Base-by-base conservation (phyloP, 2,113 vertebrate genomes). In the Lampris megalopsis region DNA sequence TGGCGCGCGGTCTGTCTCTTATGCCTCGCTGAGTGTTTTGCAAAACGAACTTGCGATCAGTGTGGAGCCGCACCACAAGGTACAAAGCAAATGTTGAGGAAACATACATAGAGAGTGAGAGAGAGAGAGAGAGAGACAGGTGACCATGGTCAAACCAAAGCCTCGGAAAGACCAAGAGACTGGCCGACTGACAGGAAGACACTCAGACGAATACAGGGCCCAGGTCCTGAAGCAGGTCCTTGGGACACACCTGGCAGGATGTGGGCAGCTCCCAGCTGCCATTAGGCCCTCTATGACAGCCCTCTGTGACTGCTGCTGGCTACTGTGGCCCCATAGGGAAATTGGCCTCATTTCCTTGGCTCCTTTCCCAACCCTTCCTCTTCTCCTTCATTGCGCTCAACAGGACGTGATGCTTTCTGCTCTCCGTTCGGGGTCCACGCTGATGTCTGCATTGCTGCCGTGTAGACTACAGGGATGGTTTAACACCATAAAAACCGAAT, bases 261-360 rank as follows among this genome's bases (percentile, higher is more conserved):
- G 65, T 52, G 50, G 77, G 83, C 60, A 60, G 58, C 59, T 72
- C 68, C 9, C n/a, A 53, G 13, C 6, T 61, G 59, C 66, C 63
- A 83, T 85, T 85, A 86, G 65, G 59, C 59, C 62, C 40, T 68
- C 70, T 68, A 59, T 85, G 61, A 81, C 65, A 71, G 76, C 84
- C 73, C 71, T 71, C 56, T 68, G 80, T 73, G 61, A 72, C 59
- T 3, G 2, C 40, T 71, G 60, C 43, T 73, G 71, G 83, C 79
- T 73, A 63, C 66, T 24, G 61, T 75, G 78, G 78, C 82, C 77
- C 75, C 64, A 56, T 8, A 8, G 79, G 79, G 79, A 92, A 91
- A 94, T 91, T 85, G 68, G 45, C 54, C 88, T 92, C 63, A 91
- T 94, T 92, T 93, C 90, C 89, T 88, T 71, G 71, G 69, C 85